Conservation (phyloP, 1,140 invertebrate species). For the Euschistus heros region DNA sequence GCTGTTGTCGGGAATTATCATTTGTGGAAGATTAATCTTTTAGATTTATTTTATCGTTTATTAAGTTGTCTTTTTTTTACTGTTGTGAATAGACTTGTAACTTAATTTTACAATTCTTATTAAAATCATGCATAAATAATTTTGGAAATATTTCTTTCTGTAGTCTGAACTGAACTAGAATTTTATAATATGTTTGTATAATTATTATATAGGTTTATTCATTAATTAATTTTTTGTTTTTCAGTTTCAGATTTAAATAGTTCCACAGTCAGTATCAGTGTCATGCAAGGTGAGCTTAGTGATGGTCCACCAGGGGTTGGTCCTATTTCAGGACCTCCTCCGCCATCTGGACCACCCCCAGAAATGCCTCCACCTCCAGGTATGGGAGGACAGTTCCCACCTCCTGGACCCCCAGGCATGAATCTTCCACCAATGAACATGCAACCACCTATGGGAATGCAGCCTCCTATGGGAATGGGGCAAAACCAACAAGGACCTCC, state of each 20-base stretch:
- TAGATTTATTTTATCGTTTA: too few species aligned
- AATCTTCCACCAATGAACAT: conserved; percentile 11
- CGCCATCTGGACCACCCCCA: conserved; percentile 17
- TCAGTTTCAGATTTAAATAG: conserved; percentile 15
- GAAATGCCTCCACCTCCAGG: conserved; percentile 21
- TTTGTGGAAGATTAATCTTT: too few species aligned
- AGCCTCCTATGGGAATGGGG: conserved; percentile 11
- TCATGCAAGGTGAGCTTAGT: conserved; percentile 13
- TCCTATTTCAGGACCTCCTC: conserved; percentile 17
- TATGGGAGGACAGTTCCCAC: conserved; percentile 6
- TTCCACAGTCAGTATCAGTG: background rate
- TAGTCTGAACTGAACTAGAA: too few species aligned
- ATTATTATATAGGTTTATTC: too few species aligned
- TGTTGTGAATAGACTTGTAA: too few species aligned
- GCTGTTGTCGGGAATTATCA: too few species aligned
- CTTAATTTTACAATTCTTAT: too few species aligned
- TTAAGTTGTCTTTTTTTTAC: too few species aligned
- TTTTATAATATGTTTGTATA: too few species aligned
- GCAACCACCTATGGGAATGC: conserved; percentile 5
- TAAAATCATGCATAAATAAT: too few species aligned
- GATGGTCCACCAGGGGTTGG: conserved; percentile 22
- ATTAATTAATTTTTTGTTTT: background rate
- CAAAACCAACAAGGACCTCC: background rate
- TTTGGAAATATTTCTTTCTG: too few species aligned
- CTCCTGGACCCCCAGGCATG: conserved; percentile 11